phyloP scores from a whole-genome alignment of 2,797 vertebrate genomes.

The Gymnothorax javanicus region DNA sequence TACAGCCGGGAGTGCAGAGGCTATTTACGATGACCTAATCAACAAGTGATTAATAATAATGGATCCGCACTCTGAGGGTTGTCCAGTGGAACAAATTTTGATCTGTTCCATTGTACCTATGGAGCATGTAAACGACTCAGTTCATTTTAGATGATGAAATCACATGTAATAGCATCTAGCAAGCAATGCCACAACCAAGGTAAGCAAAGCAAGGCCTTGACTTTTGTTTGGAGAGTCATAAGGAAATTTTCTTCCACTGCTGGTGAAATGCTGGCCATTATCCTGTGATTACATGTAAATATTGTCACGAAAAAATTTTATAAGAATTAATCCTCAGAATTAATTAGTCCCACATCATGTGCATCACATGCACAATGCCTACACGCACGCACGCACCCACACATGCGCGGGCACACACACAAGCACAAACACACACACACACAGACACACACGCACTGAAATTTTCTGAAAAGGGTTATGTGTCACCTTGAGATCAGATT shows the following conservation, averaged over 20 bases:
- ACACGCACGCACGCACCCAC: neutral
- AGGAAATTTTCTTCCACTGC: neutral
- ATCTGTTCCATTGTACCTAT: neutral
- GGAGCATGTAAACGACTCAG: neutral
- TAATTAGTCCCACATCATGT: neutral
- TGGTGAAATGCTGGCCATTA: neutral
- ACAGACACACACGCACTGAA: neutral
- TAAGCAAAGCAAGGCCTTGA: neutral
- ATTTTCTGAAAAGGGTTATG: neutral
- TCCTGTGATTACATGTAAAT: neutral
- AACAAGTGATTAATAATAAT: neutral
- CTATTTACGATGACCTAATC: neutral
- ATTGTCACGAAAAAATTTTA: neutral
- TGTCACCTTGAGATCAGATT: neutral
- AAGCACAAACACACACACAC: neutral
- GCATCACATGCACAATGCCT: neutral
- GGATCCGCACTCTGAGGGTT: neutral
- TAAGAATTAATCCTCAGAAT: neutral
- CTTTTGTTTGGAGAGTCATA: neutral
- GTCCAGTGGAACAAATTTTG: neutral
- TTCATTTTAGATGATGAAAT: neutral
- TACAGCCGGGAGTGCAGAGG: neutral
- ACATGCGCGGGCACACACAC: neutral
- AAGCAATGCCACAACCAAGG: neutral
- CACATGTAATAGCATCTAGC: neutral